Conservation (phyloP, 2,888 invertebrate genomes). For the Marasmarcha lunaedactyla region DNA sequence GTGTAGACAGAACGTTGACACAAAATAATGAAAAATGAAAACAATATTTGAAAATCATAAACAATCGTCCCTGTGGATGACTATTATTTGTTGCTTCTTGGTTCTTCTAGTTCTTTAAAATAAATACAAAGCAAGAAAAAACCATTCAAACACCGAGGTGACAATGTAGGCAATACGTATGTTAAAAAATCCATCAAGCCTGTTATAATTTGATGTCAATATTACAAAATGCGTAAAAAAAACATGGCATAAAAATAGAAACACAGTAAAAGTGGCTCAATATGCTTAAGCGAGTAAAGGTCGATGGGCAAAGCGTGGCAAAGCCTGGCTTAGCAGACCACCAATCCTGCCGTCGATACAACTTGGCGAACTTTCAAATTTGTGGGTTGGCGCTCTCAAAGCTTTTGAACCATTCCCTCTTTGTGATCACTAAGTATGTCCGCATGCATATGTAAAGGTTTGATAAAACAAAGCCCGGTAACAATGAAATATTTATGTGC, state of each 20-base stretch:
- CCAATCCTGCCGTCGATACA: conserved; percentile 40
- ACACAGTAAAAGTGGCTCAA: neutral
- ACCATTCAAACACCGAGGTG: too few species aligned
- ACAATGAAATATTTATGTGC: conserved; percentile 1
- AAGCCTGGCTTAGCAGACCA: conserved; percentile 19
- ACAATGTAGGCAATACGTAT: too few species aligned
- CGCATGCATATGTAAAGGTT: conserved; percentile 1
- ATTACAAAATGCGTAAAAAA: too few species aligned
- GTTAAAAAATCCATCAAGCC: too few species aligned
- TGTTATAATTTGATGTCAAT: too few species aligned
- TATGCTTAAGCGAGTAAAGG: conserved; percentile 18
- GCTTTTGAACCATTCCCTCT: conserved; percentile 13
- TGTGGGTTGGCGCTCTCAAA: conserved; percentile 56
- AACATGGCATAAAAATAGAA: neutral
- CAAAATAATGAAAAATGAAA: too few species aligned
- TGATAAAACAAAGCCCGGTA: neutral
- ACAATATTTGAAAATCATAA: too few species aligned
- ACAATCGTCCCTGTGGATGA: too few species aligned
- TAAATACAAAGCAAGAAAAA: too few species aligned
- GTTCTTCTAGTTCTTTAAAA: too few species aligned
- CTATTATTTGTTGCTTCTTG: too few species aligned
- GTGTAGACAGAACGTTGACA: too few species aligned
- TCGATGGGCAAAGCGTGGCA: conserved; percentile 18
- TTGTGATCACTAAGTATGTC: neutral
- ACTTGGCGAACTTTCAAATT: conserved; percentile 62